These are phyloP conservation scores for Rhagonycha fulva DNA, from an alignment of 2,888 invertebrate species.

Conservation along the genomic window DNA sequence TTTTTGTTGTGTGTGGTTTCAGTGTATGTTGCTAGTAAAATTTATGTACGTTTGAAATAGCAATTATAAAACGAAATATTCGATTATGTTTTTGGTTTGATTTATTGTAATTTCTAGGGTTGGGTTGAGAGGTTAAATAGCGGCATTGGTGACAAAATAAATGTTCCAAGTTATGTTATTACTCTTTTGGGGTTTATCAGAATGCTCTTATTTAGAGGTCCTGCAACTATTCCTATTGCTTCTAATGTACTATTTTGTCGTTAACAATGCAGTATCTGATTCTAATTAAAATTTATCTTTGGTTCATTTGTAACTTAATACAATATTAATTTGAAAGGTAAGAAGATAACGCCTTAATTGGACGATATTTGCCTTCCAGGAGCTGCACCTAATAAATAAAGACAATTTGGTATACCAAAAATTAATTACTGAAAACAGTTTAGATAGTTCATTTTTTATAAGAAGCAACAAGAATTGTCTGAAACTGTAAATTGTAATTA, in stretches of 20 bases:
- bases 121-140: slow-evolving; percentile 1
- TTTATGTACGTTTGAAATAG: not conserved
- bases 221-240: slow-evolving; percentile 25
- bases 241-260: slow-evolving; percentile 26
- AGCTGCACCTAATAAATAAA: not conserved
- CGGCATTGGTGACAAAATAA: slow-evolving; percentile 15
- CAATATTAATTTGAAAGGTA: slow-evolving; percentile 25
- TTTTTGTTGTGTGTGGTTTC: not conserved
- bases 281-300: slow-evolving; percentile 29
- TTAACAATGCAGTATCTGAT: slow-evolving; percentile 10
- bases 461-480: not conserved
- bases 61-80: not conserved
- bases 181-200: slow-evolving; percentile 26
- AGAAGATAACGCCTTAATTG: slow-evolving; percentile 26
- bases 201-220: slow-evolving; percentile 18
- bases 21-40: not conserved
- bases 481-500: not conserved
- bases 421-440: not conserved
- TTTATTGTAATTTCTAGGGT: not conserved
- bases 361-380: slow-evolving; percentile 26
- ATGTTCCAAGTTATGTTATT: slow-evolving; percentile 24
- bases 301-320: slow-evolving; percentile 26
- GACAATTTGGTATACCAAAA: not conserved
- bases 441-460: not conserved
- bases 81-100: not conserved